These are phyloP conservation scores for Netelia melanura DNA, from an alignment of 2,888 invertebrate genomes.

Conservation along the genomic window DNA sequence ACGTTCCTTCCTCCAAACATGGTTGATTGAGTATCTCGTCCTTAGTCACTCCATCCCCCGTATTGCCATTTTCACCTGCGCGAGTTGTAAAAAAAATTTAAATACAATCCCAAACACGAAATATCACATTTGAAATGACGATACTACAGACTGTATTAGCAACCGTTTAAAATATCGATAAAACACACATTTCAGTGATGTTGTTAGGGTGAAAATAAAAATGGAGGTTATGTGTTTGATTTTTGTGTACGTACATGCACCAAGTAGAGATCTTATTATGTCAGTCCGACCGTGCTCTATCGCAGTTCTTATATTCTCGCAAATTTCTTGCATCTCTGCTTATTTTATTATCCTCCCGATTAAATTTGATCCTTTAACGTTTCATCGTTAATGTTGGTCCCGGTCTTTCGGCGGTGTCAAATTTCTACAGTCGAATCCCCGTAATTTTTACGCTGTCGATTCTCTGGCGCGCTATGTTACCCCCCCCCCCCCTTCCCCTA, in stretches of 20 bases:
- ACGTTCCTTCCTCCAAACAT: conserved; percentile 86
- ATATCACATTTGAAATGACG: conserved; percentile 13
- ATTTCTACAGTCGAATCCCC: not conserved
- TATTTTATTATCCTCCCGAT: not conserved
- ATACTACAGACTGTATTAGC: not conserved
- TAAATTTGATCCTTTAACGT: not conserved
- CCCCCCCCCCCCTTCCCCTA: too few relatives aligned
- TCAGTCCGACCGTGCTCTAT: conserved; percentile 87
- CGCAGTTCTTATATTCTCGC: conserved; percentile 86
- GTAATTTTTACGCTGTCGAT: too few relatives aligned
- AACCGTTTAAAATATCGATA: conserved; percentile 42
- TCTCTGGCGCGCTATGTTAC: too few relatives aligned
- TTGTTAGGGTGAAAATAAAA: conserved; percentile 52
- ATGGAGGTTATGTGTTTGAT: conserved; percentile 64
- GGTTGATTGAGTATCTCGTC: conserved; percentile 85
- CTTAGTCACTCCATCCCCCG: conserved; percentile 82
- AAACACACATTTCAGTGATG: conserved; percentile 38
- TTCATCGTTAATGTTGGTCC: not conserved
- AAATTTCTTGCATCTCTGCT: conserved; percentile 84
- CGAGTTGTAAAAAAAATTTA: too few relatives aligned
- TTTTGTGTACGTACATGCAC: conserved; percentile 85
- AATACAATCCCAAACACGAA: not conserved
- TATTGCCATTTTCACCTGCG: conserved; percentile 82
- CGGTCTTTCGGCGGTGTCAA: conserved; percentile 5
- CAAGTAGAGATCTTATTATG: conserved; percentile 86